Evolutionary conservation across 2,888 invertebrate genomes (phyloP), one percentile per base, ranked within the genome.

Genomic region (Hermaeophaga mercurialis): DNA sequence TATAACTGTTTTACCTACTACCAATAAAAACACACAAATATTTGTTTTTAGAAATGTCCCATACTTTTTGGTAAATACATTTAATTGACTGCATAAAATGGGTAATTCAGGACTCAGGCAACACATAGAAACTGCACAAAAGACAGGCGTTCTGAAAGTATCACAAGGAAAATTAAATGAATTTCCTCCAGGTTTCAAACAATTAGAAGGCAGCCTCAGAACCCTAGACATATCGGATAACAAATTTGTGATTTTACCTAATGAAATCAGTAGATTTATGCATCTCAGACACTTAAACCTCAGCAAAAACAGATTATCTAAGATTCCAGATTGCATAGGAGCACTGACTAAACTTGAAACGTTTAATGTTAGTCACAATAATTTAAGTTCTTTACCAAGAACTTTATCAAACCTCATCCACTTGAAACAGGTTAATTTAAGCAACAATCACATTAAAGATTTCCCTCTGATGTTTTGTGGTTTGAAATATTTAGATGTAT

Each of bases 171-270:
- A 90, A 70, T 79, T 98, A 49, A 91, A 91, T 66, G 88, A 90
- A 77, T 86, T 91, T 74, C 90, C 91, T 22, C 83, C 83, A 18
- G 86, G 86, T 61, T 76, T 93, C 12, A 81, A 82, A 59, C 81
- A 81, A 50, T 79, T 91, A 46, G 84, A 85, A 12, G 81, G 84
- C 61, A 80, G 86, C 45, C 78, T 99, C 54, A 85, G 98, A 64
- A 96, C 91, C 31, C 80, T 99, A 60, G 96, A 99, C 77, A 76
- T 99, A 49, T 96, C 96, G 0, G 89, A 92, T 66, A 99, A 99
- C 80, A 91, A 89, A 74, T 87, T 99, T 67, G 77, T 84, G 7
- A 78, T 80, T 18, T 79, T 99, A 64, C 90, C 96, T 0, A 84
- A 87, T 49, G 91, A 91, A 69, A 84, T 96, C 49, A 87, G 87